Base-by-base conservation (phyloP, 1,140 invertebrate species). In the Drosophila oshimai region DNA sequence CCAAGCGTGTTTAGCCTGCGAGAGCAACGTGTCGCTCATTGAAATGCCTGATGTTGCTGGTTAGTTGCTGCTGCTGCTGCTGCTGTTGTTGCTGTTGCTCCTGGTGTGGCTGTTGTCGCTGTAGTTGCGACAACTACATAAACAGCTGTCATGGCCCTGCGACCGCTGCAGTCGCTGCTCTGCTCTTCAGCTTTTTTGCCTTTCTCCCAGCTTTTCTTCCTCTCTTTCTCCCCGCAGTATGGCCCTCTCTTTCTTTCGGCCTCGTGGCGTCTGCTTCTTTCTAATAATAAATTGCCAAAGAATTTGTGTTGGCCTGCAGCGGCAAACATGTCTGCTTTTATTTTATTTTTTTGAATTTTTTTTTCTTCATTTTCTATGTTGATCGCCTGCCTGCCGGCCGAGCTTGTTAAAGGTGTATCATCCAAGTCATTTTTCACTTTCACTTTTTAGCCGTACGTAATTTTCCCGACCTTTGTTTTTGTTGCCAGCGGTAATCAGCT, bases 281-380 rank as follows among this genome's bases (percentile, higher is more conserved):
- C 80, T 86, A 86, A 86, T 86, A 86, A 86, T 86, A 86, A 86
- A 80, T 84, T 84, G 81, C 75, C 67, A 72, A 80, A 72, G 80
- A 84, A 86, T 84, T 86, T 73, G 74, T 84, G 80, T 79, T 86
- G 75, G 70, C 47, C 58, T 49, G 60, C 72, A 61, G 24, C 75
- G 44, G n/a, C 58, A 71, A 80, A 74, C 46, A 72, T 61, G 46
- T 61, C 49, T 50, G 54, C 39, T 33, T 61, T 36, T 37, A 17
- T 24, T 61, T 4, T 47, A 28, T 26, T 50, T 34, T 18, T 18
- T 12, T 49, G 12, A n/a, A 37, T 17, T 18, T 45, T 26, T 10
- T 33, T 33, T 12, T 17, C 34, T 39, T 28, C 3, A 7, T 54
- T 24, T 61, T 31, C 6, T 15, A 37, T 6, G 13, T 12, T 17